Conservation (phyloP, 1,140 invertebrate genomes). For the Diabrotica undecimpunctata region DNA sequence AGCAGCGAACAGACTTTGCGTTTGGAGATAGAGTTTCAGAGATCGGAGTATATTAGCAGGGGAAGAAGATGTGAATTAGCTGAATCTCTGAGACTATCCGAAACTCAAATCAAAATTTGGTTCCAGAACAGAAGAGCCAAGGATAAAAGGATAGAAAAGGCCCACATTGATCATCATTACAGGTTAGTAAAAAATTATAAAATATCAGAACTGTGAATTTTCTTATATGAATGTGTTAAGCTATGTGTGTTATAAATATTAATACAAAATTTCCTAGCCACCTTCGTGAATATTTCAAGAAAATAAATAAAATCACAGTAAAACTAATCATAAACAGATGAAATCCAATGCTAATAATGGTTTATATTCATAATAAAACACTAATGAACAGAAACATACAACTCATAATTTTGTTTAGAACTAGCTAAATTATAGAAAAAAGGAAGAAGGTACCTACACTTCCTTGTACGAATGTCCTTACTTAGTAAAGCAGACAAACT, state of each 20-base stretch:
- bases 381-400: no score
- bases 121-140: constrained; percentile 94
- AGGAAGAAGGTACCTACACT: no score
- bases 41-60: constrained; percentile 87
- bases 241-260: neutral
- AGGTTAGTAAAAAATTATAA: constrained; percentile 58
- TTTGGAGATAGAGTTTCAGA: constrained; percentile 85
- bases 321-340: no score
- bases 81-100: constrained; percentile 74
- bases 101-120: constrained; percentile 96
- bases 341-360: no score
- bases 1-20: constrained; percentile 88
- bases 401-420: no score
- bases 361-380: no score
- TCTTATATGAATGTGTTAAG: neutral
- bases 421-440: no score
- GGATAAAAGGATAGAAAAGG: constrained; percentile 94
- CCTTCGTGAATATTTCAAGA: neutral
- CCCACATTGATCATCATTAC: constrained; percentile 90
- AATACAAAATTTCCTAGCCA: constrained; percentile 9
- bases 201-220: neutral
- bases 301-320: neutral
- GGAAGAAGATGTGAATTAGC: constrained; percentile 83
- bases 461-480: no score
- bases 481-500: no score